phyloP scores from a whole-genome alignment of 1,140 invertebrate genomes.

The Drosophila biarmipes region DNA sequence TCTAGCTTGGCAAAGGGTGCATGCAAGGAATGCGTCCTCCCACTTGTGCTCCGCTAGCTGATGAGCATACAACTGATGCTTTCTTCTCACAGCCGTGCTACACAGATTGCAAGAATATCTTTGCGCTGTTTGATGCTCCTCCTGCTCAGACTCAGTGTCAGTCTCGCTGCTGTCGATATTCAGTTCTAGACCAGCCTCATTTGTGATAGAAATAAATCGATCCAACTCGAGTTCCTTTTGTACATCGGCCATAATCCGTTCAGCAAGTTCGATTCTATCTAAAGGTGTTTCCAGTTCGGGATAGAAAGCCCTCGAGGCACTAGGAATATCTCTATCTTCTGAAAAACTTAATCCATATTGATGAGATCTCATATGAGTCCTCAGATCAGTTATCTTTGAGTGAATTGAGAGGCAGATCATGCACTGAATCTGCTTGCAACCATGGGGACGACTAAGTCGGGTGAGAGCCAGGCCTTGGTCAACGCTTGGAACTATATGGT shows the following conservation, averaged over 20 bases:
- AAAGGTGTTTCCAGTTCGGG: slow-evolving; percentile 48
- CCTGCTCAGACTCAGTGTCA: slow-evolving; percentile 57
- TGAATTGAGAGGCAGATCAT: slow-evolving; percentile 78
- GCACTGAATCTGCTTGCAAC: slow-evolving; percentile 74
- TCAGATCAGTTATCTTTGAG: slow-evolving; percentile 66
- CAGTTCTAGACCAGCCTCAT: slow-evolving; percentile 69
- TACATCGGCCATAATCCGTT: slow-evolving; percentile 60
- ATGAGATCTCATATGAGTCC: slow-evolving; percentile 57
- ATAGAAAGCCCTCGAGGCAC: slow-evolving; percentile 49
- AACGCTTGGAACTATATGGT: not conserved
- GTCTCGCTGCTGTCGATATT: slow-evolving; percentile 77
- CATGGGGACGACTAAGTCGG: slow-evolving; percentile 61
- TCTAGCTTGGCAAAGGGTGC: slow-evolving; percentile 57
- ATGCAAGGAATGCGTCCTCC: slow-evolving; percentile 46
- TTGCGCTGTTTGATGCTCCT: not conserved
- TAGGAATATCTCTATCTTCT: slow-evolving; percentile 21
- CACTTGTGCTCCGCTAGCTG: slow-evolving; percentile 60
- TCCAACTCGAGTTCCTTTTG: slow-evolving; percentile 45
- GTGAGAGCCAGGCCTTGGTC: slow-evolving; percentile 3
- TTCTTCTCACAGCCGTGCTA: slow-evolving; percentile 79
- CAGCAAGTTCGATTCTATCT: slow-evolving; percentile 34
- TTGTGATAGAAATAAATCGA: slow-evolving; percentile 73
- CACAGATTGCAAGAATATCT: slow-evolving; percentile 84
- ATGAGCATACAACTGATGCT: slow-evolving; percentile 69
- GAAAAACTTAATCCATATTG: slow-evolving; percentile 36